These are phyloP conservation scores for human (Homo sapiens) DNA, from an alignment of 2,113 vertebrate genomes.

Conservation along the genomic window GRCh38 chrX:108872501-108873000, in stretches of 20 bases:
- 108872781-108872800: background rate
- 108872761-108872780: background rate
- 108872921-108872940: background rate
- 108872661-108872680: background rate
- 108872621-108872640: background rate
- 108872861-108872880: background rate
- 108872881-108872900: background rate
- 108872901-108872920: background rate
- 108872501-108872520: background rate
- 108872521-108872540: background rate
- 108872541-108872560: background rate
- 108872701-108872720: background rate
- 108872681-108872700: background rate
- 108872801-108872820: background rate
- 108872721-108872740: background rate
- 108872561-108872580: background rate
- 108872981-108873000: background rate
- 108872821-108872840: background rate
- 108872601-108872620: background rate
- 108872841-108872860: background rate
- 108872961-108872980: background rate
- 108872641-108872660: slow-evolving; percentile 2
- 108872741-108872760: background rate
- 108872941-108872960: background rate
- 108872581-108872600: background rate